phyloP scores from a whole-genome alignment of 1,140 invertebrate species.

The Dendrolimus punctatus region DNA sequence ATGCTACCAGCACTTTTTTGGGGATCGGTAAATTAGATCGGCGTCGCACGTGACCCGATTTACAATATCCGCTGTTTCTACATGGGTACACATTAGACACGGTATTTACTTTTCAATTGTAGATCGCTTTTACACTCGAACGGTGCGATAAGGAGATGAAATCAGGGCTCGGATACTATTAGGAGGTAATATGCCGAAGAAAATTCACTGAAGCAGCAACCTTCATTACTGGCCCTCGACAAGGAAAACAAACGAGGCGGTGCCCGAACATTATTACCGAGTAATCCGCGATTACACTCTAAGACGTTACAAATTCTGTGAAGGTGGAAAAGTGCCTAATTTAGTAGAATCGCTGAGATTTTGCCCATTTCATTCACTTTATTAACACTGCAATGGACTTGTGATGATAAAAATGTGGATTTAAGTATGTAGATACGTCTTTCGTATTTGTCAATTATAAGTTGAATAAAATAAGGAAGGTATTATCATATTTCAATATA shows the following conservation, averaged over 20 bases:
- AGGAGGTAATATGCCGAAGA: slow-evolving; percentile 20
- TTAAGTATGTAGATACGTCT: too few relatives aligned
- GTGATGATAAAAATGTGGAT: background rate
- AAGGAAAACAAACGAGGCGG: slow-evolving; percentile 29
- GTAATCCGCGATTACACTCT: slow-evolving; percentile 24
- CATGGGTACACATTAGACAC: slow-evolving; percentile 24
- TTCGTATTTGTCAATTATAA: too few relatives aligned
- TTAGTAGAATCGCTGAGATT: slow-evolving; percentile 15
- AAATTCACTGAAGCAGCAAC: slow-evolving; percentile 32
- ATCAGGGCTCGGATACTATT: slow-evolving; percentile 22
- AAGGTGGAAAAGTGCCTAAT: slow-evolving; percentile 30
- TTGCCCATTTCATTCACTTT: slow-evolving; percentile 12
- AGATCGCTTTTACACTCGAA: background rate
- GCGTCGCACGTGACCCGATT: slow-evolving; percentile 42
- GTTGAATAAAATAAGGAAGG: too few relatives aligned
- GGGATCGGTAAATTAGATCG: slow-evolving; percentile 53
- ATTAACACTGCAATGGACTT: slow-evolving; percentile 8
- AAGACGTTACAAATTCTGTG: slow-evolving; percentile 31
- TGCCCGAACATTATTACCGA: slow-evolving; percentile 25
- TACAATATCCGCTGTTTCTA: slow-evolving; percentile 29
- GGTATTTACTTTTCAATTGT: slow-evolving; percentile 28
- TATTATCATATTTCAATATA: too few relatives aligned
- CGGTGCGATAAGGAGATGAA: too few relatives aligned
- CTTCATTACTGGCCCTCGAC: slow-evolving; percentile 30
- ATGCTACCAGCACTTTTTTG: slow-evolving; percentile 45